Conservation (phyloP, 2,797 vertebrate species). For the Pseudomugil gertrudae region DNA sequence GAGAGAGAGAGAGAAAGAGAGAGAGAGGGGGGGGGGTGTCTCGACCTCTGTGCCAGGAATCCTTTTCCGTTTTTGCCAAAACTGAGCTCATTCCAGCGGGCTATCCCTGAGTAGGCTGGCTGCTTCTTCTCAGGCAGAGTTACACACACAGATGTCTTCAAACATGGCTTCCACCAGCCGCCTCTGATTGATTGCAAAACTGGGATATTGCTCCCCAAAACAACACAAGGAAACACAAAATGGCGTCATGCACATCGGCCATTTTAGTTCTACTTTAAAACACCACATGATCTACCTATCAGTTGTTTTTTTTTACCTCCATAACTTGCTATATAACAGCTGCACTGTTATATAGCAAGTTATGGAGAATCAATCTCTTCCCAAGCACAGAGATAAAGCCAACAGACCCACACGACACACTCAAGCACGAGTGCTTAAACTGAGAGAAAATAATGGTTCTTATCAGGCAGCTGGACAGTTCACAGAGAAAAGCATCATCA, state of each 20-base stretch:
- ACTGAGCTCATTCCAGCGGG: constrained; percentile 80
- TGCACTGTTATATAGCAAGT: constrained; percentile 19
- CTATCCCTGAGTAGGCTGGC: constrained; percentile 79
- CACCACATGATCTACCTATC: constrained; percentile 49
- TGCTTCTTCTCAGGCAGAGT: constrained; percentile 75
- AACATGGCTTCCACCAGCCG: constrained; percentile 83
- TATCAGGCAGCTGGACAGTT: constrained; percentile 34
- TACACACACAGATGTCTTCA: constrained; percentile 80
- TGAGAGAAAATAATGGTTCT: constrained; percentile 25
- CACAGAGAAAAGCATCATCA: constrained; percentile 11
- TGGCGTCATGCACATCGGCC: constrained; percentile 85
- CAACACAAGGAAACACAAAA: constrained; percentile 85
- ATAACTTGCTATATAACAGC: constrained; percentile 24
- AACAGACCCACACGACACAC: constrained; percentile 31
- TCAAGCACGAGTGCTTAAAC: constrained; percentile 27
- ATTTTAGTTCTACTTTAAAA: constrained; percentile 83
- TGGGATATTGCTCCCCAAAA: constrained; percentile 79
- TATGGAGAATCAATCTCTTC: constrained; percentile 49
- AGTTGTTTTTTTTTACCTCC: constrained; percentile 9
- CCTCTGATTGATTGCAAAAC: constrained; percentile 80
- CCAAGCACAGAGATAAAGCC: constrained; percentile 46
- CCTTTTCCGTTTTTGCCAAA: constrained; percentile 80
- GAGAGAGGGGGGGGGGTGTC: constrained; percentile 20
- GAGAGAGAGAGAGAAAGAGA: constrained; percentile 56
- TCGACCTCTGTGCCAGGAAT: constrained; percentile 78